Conservation (phyloP, 2,113 vertebrate genomes). For the Morone chrysops region DNA sequence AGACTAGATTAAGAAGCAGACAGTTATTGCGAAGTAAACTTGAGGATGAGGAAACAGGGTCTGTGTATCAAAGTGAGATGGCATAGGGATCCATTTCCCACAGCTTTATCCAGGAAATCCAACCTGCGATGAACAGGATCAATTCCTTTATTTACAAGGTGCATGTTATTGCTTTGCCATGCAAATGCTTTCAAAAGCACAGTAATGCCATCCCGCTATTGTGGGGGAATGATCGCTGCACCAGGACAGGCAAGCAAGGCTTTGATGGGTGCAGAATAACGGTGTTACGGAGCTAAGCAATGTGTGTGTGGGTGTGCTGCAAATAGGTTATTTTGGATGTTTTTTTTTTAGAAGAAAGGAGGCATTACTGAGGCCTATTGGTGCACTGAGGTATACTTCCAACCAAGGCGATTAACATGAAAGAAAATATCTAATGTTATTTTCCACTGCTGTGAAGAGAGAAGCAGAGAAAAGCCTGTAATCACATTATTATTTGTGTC, state of each 20-base stretch:
- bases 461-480: constrained; percentile 80
- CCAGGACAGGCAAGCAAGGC: constrained; percentile 76
- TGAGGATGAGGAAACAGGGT: constrained; percentile 48
- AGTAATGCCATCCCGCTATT: constrained; percentile 81
- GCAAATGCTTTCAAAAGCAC: constrained; percentile 83
- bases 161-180: constrained; percentile 83
- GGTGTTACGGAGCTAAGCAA: constrained; percentile 78
- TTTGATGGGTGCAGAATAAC: constrained; percentile 81
- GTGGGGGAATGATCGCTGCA: constrained; percentile 76
- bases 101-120: constrained; percentile 80
- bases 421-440: constrained; percentile 84
- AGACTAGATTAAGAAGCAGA: constrained; percentile 53
- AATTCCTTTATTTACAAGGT: constrained; percentile 80
- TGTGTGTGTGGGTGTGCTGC: constrained; percentile 83
- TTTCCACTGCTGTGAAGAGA: constrained; percentile 75
- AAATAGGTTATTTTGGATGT: constrained; percentile 85
- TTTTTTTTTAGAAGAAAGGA: constrained; percentile 80
- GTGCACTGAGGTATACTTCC: constrained; percentile 79
- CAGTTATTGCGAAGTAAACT: constrained; percentile 66
- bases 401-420: constrained; percentile 86
- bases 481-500: constrained; percentile 86
- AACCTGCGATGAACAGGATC: constrained; percentile 80
- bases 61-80: constrained; percentile 53
- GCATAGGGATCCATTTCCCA: constrained; percentile 55
- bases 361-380: constrained; percentile 81